Evolutionary conservation across 2,113 vertebrate species (phyloP), one percentile per base, ranked within the genome.

Genomic region (Callopanchax toddi): DNA sequence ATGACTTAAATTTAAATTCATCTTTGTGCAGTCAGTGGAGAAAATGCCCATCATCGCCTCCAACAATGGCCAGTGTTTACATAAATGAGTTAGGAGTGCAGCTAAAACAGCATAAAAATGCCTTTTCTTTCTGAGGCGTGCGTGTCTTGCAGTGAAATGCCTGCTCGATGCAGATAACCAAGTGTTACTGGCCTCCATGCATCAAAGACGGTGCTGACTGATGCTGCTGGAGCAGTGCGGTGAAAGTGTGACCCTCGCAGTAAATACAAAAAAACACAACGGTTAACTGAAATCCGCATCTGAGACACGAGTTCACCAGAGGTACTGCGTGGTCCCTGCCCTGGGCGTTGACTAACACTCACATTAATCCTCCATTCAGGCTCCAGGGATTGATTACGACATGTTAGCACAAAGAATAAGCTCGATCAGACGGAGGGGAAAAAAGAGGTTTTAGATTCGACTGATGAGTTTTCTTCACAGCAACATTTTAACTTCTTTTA

Each of bases 111-210:
- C 52, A 43, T 13, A 21, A 60, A 60, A 17, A 23, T n/a, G 7
- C 9, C 13, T 13, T 53, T 60, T 53, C 37, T 21, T 52, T 78
- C 37, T 51, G 26, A 60, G 52, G 72, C 32, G 15, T 65, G 42
- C 34, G 55, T 45, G 46, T 71, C 39, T 68, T 52, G 57, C 52
- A 64, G 57, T 64, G 40, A 75, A 67, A 74, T 34, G 55, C 58
- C 68, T 74, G 59, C 23, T 78, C 62, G 29, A 36, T 74, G 54
- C 52, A 75, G 76, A 78, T 82, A 74, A 69, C 64, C 55, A 51
- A 58, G 52, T 45, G 62, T 39, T 50, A 20, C 44, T 37, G 36
- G 59, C 23, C 69, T 56, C 43, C 21, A 63, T 17, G 26, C 49
- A 81, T 75, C 78, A 82, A 49, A 75, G 50, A 55, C 54, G 67